A percentile compares a stretch with the other conserved stretches of the same genome.
Evolutionary conservation across 2,113 vertebrate species (phyloP).

Genomic region (Parus major): DNA sequence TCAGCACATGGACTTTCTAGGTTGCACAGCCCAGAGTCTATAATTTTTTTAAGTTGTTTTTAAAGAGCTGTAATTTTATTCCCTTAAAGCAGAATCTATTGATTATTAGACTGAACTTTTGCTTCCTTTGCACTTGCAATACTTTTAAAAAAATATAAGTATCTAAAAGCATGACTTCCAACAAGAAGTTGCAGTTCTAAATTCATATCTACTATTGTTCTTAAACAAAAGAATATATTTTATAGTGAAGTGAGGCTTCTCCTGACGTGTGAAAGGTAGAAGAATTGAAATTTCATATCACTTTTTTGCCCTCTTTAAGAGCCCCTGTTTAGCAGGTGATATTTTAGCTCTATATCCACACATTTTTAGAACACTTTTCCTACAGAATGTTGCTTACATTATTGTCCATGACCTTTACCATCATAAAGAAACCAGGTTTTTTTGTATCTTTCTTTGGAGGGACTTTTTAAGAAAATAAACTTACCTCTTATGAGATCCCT

Average conservation of each 20-base stretch:
- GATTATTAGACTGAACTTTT: background rate
- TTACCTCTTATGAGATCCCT: slow-evolving; percentile 43
- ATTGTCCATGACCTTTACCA: background rate
- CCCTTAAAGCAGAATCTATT: background rate
- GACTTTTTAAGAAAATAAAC: background rate
- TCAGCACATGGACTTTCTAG: background rate
- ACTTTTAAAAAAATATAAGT: background rate
- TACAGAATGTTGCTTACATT: background rate
- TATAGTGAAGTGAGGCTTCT: background rate
- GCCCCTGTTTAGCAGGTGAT: background rate
- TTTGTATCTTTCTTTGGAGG: background rate
- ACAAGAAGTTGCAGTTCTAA: background rate
- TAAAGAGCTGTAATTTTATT: background rate
- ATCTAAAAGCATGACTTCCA: background rate
- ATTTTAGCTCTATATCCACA: background rate
- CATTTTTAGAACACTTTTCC: background rate
- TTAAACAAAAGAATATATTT: background rate
- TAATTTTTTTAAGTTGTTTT: background rate
- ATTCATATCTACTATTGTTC: background rate
- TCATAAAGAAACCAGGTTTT: background rate
- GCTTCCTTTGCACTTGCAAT: background rate
- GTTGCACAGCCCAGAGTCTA: background rate
- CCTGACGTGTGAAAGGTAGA: background rate
- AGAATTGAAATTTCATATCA: background rate
- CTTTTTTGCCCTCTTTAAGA: background rate